Evolutionary conservation across 2,113 vertebrate genomes (phyloP).

Genomic region (Dipodomys ordii): DNA sequence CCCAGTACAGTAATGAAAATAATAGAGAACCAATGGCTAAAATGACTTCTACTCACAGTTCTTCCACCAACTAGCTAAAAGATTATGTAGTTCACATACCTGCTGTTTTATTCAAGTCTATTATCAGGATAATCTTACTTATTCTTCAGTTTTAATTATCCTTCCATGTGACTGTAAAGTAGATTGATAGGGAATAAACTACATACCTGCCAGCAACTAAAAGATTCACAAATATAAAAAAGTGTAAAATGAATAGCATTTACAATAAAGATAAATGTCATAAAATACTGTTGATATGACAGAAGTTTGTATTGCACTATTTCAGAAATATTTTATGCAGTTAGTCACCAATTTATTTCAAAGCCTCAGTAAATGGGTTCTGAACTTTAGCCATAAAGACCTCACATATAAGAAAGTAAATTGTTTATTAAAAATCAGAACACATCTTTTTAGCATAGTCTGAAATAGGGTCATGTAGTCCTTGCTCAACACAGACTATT

Average conservation of each 20-base stretch:
- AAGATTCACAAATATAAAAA: conserved; percentile 37
- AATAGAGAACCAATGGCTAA: not conserved
- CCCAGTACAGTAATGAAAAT: not conserved
- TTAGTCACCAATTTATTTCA: not conserved
- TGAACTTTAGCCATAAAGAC: not conserved
- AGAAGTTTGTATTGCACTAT: not conserved
- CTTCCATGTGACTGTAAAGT: not conserved
- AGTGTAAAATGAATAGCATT: not conserved
- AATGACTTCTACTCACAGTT: not conserved
- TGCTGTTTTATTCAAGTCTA: not conserved
- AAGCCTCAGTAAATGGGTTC: not conserved
- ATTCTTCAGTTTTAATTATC: not conserved
- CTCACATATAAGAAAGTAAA: conserved; percentile 33
- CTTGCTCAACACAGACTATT: conserved; percentile 29
- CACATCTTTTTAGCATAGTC: conserved; percentile 49
- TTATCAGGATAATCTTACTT: not conserved
- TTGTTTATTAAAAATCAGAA: conserved; percentile 36
- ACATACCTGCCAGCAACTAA: not conserved
- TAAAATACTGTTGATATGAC: not conserved
- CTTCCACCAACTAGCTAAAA: not conserved
- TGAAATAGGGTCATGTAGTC: conserved; percentile 34
- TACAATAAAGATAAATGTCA: conserved; percentile 48
- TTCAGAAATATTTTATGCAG: not conserved
- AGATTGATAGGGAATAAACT: not conserved
- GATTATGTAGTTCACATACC: not conserved